Evolutionary conservation across 2,797 vertebrate genomes (phyloP).

Genomic region (Bovichtus diacanthus): DNA sequence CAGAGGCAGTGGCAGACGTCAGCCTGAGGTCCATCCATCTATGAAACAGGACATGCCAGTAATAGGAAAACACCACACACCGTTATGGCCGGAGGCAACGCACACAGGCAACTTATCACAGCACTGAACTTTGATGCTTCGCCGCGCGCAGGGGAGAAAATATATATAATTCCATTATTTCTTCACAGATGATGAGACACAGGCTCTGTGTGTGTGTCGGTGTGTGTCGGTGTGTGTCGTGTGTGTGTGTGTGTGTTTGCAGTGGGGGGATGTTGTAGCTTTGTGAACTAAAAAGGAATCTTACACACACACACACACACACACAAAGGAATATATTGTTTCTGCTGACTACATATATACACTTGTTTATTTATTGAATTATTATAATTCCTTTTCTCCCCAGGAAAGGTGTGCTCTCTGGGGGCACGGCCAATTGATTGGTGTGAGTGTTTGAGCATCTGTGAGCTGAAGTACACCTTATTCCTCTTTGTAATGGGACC

Average conservation of each 20-base stretch:
- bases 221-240: conserved; percentile 33
- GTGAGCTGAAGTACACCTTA: conserved; percentile 51
- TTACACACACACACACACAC: conserved; percentile 21
- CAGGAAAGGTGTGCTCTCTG: conserved; percentile 60
- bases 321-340: conserved; percentile 64
- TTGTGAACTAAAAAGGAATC: conserved; percentile 57
- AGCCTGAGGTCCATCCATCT: conserved; percentile 87
- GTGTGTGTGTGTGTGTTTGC: conserved; percentile 33
- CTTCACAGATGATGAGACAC: conserved; percentile 90
- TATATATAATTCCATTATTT: conserved; percentile 92
- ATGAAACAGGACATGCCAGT: conserved; percentile 88
- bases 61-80: conserved; percentile 88
- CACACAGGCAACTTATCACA: conserved; percentile 85
- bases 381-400: conserved; percentile 63
- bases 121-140: conserved; percentile 86
- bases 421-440: conserved; percentile 64
- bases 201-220: conserved; percentile 47
- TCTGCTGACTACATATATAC: conserved; percentile 77
- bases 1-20: conserved; percentile 84
- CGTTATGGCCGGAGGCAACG: conserved; percentile 86
- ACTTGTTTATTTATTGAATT: conserved; percentile 84
- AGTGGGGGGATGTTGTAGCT: conserved; percentile 41
- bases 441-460: conserved; percentile 65
- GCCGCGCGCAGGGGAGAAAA: conserved; percentile 78
- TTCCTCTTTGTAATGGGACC: conserved; percentile 61